Percentiles rank a stretch among this genome's conserved stretches.
These are phyloP conservation scores for Microctonus hyperodae DNA, from an alignment of 2,888 invertebrate genomes.

Conservation along the genomic window DNA sequence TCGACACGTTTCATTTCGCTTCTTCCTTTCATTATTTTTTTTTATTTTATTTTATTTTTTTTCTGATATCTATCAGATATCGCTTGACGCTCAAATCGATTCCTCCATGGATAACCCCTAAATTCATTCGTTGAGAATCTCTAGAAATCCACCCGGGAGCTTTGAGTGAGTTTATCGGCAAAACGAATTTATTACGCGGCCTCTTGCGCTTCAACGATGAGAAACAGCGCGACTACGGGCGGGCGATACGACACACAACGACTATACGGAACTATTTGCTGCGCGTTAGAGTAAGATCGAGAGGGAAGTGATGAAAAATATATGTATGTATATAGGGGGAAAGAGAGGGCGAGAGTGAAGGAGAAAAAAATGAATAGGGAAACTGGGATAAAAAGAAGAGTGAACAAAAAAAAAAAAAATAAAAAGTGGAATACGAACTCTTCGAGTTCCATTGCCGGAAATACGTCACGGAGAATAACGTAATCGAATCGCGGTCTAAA, in stretches of 20 bases:
- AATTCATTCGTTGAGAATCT: conserved; percentile 31
- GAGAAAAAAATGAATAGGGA: conserved; percentile 9
- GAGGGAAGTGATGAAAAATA: background rate
- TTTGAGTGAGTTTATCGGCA: conserved; percentile 30
- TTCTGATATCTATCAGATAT: conserved; percentile 23
- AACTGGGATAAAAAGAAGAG: too few species aligned
- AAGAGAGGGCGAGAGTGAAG: conserved; percentile 17
- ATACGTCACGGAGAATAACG: conserved; percentile 41
- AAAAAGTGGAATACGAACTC: conserved; percentile 4
- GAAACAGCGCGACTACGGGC: background rate
- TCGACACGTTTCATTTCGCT: background rate
- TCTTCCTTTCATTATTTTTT: background rate
- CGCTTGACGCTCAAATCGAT: conserved; percentile 33
- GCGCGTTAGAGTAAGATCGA: conserved; percentile 11
- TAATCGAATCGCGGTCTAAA: conserved; percentile 44
- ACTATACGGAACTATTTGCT: background rate
- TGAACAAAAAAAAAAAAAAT: too few species aligned
- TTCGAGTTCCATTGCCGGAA: conserved; percentile 31
- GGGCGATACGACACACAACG: background rate
- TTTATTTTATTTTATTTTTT: background rate
- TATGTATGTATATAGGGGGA: too few species aligned
- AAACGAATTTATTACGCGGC: conserved; percentile 36
- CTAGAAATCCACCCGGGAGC: conserved; percentile 24
- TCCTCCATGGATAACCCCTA: conserved; percentile 33
- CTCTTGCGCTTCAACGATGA: conserved; percentile 28